Evolutionary conservation across 2,888 invertebrate genomes (phyloP).

Genomic region (Drosophila rellima): DNA sequence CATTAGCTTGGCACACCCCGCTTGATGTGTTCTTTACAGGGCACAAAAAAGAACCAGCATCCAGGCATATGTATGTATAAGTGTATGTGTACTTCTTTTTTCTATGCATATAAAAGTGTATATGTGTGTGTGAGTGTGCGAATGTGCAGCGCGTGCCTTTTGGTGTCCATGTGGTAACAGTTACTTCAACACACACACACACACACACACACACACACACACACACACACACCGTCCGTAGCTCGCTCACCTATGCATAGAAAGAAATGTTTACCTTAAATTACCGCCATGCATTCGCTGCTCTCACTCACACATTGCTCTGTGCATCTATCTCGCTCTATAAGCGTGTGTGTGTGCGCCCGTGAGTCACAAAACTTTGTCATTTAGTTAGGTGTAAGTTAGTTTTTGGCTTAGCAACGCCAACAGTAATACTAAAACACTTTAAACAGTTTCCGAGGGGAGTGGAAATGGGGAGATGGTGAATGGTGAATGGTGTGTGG

Average conservation of each 20-base stretch:
- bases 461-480: not conserved
- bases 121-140: constrained; percentile 22
- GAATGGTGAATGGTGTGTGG: not conserved
- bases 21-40: not conserved
- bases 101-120: constrained; percentile 6
- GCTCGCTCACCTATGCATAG: constrained; percentile 56
- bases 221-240: constrained; percentile 3
- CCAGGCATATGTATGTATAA: constrained; percentile 21
- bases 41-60: constrained; percentile 19
- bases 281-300: constrained; percentile 55
- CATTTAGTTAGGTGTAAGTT: constrained; percentile 80
- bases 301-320: not conserved
- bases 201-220: constrained; percentile 4
- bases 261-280: constrained; percentile 77
- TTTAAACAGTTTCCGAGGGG: constrained; percentile 65
- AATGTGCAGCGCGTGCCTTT: constrained; percentile 58
- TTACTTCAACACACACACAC: constrained; percentile 31
- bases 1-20: not conserved
- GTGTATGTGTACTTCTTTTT: constrained; percentile 18
- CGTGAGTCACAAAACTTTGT: constrained; percentile 70
- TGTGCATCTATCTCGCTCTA: not conserved
- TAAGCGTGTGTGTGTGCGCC: constrained; percentile 23
- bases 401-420: constrained; percentile 78
- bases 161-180: constrained; percentile 61
- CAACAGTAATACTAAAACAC: constrained; percentile 76